Percentiles rank a stretch among this genome's conserved stretches.
These are phyloP conservation scores for Steinernema carpocapsae DNA, from an alignment of 2,888 invertebrate species.

Conservation along the genomic window DNA sequence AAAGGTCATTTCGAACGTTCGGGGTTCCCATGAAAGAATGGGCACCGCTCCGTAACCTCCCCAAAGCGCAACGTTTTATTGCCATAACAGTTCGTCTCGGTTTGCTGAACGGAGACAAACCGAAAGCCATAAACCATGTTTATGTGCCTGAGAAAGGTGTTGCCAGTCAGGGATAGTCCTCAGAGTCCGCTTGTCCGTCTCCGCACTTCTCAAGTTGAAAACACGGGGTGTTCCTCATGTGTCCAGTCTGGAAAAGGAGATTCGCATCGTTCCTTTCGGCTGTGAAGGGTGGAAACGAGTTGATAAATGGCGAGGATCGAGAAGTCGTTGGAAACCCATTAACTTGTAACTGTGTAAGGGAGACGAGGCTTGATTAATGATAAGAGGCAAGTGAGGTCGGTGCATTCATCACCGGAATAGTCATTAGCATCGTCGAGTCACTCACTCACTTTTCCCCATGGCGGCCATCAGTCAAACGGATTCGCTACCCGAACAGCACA, in stretches of 20 bases:
- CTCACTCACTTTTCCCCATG: conserved; percentile 33
- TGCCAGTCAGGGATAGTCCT: background rate
- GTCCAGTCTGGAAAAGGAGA: background rate
- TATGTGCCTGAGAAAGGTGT: conserved; percentile 7
- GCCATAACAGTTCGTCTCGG: background rate
- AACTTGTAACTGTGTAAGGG: conserved; percentile 33
- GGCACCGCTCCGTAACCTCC: too few relatives aligned
- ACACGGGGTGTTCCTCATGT: background rate
- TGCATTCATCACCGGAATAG: conserved; percentile 35
- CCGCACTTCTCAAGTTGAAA: background rate
- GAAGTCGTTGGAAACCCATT: conserved; percentile 25
- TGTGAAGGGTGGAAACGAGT: background rate
- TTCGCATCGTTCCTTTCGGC: background rate
- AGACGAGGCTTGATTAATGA: conserved; percentile 31
- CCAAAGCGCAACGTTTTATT: background rate
- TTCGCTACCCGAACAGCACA: conserved; percentile 19
- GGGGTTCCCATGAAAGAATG: too few relatives aligned
- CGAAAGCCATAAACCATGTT: background rate
- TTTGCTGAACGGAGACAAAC: background rate
- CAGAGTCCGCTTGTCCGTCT: background rate
- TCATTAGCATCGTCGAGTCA: conserved; percentile 35
- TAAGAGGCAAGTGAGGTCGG: conserved; percentile 34
- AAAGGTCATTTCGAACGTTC: background rate
- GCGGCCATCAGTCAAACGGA: conserved; percentile 35
- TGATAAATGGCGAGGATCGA: conserved; percentile 4